Evolutionary conservation across 2,888 invertebrate species (phyloP).

Genomic region (Lampropteryx suffumata): DNA sequence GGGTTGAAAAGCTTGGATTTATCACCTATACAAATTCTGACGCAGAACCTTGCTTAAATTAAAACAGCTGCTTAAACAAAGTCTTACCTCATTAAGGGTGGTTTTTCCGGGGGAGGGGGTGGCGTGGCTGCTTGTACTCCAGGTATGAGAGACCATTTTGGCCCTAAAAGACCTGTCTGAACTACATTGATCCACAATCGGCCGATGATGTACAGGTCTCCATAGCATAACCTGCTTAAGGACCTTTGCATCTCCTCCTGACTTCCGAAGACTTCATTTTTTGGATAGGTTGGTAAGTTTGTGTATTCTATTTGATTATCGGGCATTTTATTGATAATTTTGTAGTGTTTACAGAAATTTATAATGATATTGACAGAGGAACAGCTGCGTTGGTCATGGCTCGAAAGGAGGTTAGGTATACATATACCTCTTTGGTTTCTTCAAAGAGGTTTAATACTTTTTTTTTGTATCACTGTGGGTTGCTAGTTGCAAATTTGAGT

Average conservation of each 20-base stretch:
- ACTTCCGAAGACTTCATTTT: constrained; percentile 1
- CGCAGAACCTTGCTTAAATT: no score
- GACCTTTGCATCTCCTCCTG: constrained; percentile 1
- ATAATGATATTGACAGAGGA: constrained; percentile 24
- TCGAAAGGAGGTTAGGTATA: neutral
- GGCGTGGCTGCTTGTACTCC: constrained; percentile 43
- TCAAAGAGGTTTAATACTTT: no score
- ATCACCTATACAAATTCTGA: no score
- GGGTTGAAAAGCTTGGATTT: no score
- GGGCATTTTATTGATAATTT: constrained; percentile 14
- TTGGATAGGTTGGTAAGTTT: neutral
- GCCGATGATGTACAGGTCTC: constrained; percentile 53
- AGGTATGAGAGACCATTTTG: constrained; percentile 51
- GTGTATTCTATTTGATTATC: constrained; percentile 2
- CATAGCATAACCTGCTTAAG: constrained; percentile 34
- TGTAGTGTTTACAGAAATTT: constrained; percentile 40
- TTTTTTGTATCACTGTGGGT: no score
- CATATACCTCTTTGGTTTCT: no score
- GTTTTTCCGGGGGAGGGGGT: constrained; percentile 43
- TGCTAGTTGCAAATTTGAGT: no score
- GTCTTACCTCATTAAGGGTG: constrained; percentile 54
- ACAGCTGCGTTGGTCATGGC: neutral
- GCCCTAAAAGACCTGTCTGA: constrained; percentile 47
- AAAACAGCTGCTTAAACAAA: no score
- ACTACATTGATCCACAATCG: constrained; percentile 52